phyloP scores from a whole-genome alignment of 35 echinoderm and acorn worm species.

The Heliocidaris tuberculata region DNA sequence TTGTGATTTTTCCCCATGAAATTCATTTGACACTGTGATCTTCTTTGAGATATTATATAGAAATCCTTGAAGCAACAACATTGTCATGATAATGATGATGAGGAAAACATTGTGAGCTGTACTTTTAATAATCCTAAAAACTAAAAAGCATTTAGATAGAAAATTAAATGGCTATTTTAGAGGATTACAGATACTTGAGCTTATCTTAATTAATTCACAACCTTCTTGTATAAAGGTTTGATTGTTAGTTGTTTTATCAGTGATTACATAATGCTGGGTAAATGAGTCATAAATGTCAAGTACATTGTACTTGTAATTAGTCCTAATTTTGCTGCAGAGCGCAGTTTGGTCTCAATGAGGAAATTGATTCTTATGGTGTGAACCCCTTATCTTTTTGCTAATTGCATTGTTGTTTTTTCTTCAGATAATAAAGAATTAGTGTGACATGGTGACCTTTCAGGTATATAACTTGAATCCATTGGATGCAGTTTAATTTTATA shows the following conservation, averaged over 20 bases:
- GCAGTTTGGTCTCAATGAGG: neutral
- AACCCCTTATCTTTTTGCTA: neutral
- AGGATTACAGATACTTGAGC: neutral
- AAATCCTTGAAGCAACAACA: too few relatives aligned
- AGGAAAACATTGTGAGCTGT: neutral
- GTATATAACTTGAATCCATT: too few relatives aligned
- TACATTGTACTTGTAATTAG: neutral
- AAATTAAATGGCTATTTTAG: neutral
- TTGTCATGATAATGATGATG: too few relatives aligned
- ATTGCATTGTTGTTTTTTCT: neutral
- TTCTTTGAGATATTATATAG: too few relatives aligned
- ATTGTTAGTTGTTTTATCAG: neutral
- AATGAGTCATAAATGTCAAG: neutral
- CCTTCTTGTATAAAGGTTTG: neutral
- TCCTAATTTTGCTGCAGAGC: neutral
- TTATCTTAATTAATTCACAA: neutral
- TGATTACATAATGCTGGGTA: neutral
- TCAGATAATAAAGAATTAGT: neutral
- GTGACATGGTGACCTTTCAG: neutral
- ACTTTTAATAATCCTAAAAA: neutral
- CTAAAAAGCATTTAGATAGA: neutral
- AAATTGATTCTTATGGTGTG: neutral
- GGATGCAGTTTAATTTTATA: too few relatives aligned
- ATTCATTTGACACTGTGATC: too few relatives aligned
- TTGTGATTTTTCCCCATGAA: too few relatives aligned